Evolutionary conservation across 2,797 vertebrate genomes (phyloP).

Genomic region (Pitangus sulphuratus): DNA sequence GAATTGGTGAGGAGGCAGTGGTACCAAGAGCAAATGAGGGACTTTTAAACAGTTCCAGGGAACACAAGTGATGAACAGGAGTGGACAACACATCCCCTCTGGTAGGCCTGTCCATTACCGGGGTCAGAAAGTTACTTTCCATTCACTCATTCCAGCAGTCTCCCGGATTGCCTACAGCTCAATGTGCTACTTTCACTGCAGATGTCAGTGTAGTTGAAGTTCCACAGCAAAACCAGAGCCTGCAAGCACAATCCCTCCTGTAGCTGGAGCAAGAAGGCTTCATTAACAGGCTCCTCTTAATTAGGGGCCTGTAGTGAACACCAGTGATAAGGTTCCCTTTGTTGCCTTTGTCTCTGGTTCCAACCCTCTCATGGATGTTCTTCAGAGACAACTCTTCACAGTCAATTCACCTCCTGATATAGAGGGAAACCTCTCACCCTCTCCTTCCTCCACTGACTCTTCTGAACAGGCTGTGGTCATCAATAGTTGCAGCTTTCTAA

Average conservation of each 20-base stretch:
- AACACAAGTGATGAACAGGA: neutral
- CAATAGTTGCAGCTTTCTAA: too few species aligned
- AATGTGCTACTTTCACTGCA: neutral
- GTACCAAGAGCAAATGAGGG: neutral
- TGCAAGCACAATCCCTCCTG: fast-evolving
- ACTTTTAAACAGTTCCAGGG: neutral
- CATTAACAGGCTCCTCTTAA: neutral
- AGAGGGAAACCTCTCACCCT: neutral
- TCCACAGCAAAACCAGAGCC: neutral
- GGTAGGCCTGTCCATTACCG: too few species aligned
- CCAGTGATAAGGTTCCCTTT: neutral
- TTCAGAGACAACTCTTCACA: neutral
- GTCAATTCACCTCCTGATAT: neutral
- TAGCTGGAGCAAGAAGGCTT: neutral
- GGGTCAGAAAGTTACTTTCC: neutral
- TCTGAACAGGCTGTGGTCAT: neutral
- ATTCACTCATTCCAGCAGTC: neutral
- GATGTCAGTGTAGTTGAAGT: neutral
- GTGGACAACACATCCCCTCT: neutral
- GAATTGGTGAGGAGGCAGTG: neutral
- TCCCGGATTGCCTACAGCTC: neutral
- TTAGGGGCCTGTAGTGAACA: neutral
- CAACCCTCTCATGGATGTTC: neutral
- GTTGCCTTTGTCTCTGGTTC: neutral
- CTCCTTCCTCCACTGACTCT: neutral